Evolutionary conservation across 2,888 invertebrate species (phyloP), one percentile per base, ranked within the genome.

Genomic region (Ochropleura plecta): DNA sequence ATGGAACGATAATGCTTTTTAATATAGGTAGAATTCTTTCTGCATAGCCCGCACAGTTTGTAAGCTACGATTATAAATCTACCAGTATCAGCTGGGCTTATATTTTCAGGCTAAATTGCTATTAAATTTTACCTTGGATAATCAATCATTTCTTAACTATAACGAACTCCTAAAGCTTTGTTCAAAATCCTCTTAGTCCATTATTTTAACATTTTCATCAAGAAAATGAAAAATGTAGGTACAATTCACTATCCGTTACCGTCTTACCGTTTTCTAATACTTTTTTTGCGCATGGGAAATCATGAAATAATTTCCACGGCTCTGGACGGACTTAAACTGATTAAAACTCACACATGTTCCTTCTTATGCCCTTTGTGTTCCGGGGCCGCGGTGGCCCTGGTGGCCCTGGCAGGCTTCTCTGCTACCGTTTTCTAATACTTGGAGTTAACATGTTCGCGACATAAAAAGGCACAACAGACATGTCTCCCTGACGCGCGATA

Each of bases 401-500:
- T 30, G 30, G 30, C 30, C 30, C 30, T 30, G 30, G 30, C 30
- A 30, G 30, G 30, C 30, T 30, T 30, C 30, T 30, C 30, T 30
- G 30, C 30, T 3, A 30, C 30, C 16, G 57, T 83, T 83, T 83
- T 72, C 57, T 73, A 49, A 73, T 69, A 78, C 49, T 69, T 66
- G 59, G 40, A 72, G 40, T 30, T 63, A 67, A 64, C 69, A 75
- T 62, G 64, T 70, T 72, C 59, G 40, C 67, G 71, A 74, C 70
- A 70, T 73, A 70, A 75, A 78, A 77, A 71, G 64, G 63, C 75
- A 71, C 67, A 60, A 70, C 53, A 55, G 63, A 49, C 63, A 78
- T 66, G 78, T 64, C 87, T 77, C 20, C 16, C 63, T 59, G 62
- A 79, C 76, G 70, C 49, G 69, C 60, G 73, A 76, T 70, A 84